Evolutionary conservation across 2,888 invertebrate species (phyloP), one percentile per base, ranked within the genome.

Genomic region (Harpagoxenus sublaevis): DNA sequence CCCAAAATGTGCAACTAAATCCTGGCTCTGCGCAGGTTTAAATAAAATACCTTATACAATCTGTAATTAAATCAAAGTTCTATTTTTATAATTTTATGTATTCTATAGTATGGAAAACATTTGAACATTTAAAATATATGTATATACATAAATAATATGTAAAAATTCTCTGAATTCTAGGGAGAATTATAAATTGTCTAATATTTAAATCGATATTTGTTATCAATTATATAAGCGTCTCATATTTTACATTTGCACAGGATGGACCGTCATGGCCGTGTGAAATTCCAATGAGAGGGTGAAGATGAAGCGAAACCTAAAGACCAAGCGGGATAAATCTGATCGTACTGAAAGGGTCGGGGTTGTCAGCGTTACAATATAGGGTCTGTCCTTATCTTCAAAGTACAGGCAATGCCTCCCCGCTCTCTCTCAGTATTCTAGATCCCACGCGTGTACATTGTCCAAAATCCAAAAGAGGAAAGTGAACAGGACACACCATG

Each of bases 351-450:
- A 83, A 85, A 88, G 89, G 84, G 79, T 79, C 83, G 82, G 85
- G 65, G 35, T 55, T 75, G 65, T 68, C 74, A 63, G 68, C 60
- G 60, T 42, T 81, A 85, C 85, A 75, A 94, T 93, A 93, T 93
- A 94, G 94, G 93, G 94, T 94, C 93, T 93, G 92, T 93, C 91
- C 94, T 94, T 94, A 94, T 94, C 94, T 94, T 86, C 92, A 89
- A 90, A 90, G 92, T 92, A 92, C 94, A 93, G 93, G 92, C 94
- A 89, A 90, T 90, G 89, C 84, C 87, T 83, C 87, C 84, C 88
- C 82, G n/a, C 83, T 81, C 83, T 83, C 65, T 87, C 89, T 86
- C 89, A 89, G 87, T 92, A 89, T 91, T 90, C 89, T 86, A 89
- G 87, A 86, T 89, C 89, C 83, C 86, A 84, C 57, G 87, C 57